These are phyloP conservation scores for Tylochromis polylepis DNA, from an alignment of 2,113 vertebrate genomes.

Conservation along the genomic window DNA sequence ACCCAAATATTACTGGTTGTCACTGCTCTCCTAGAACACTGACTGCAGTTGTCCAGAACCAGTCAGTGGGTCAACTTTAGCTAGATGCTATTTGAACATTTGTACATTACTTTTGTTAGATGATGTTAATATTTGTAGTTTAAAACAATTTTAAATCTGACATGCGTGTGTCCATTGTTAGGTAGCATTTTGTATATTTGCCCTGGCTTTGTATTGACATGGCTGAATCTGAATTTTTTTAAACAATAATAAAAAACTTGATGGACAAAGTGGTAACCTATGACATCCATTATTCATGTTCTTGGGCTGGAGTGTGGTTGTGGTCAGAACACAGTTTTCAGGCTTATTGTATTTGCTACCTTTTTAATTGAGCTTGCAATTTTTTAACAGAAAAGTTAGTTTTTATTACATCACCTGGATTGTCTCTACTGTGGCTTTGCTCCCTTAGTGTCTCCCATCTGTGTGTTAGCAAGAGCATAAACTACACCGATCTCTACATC, in stretches of 20 bases:
- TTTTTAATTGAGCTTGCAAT: not conserved
- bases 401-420: not conserved
- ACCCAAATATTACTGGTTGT: not conserved
- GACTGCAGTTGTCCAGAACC: not conserved
- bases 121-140: not conserved
- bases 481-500: not conserved
- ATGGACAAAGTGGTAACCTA: not conserved
- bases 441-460: not conserved
- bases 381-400: not conserved
- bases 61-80: not conserved
- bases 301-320: not conserved
- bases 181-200: not conserved
- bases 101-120: not conserved
- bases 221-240: not conserved
- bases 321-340: not conserved
- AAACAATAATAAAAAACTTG: accelerated
- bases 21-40: not conserved
- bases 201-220: not conserved
- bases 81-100: not conserved
- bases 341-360: not conserved
- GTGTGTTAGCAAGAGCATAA: not conserved
- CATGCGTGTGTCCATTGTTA: not conserved
- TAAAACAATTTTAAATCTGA: not conserved
- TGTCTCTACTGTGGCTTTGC: not conserved
- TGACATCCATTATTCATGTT: not conserved